Base-by-base conservation (phyloP, 2,888 invertebrate species). In the Eilema caniola region DNA sequence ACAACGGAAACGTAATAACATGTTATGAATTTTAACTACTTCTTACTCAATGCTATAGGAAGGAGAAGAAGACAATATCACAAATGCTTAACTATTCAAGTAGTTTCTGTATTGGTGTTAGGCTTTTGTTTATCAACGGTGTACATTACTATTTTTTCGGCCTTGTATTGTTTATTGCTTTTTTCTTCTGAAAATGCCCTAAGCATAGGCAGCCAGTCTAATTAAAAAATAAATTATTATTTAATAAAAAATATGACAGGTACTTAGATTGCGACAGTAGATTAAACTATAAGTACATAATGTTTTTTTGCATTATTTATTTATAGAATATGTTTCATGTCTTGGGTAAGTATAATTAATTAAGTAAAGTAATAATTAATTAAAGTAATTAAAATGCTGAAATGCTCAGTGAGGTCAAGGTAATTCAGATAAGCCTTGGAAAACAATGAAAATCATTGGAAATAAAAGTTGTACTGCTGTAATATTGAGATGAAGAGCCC, bases 1-100 rank as follows among this genome's bases (percentile, higher is more conserved):
- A 86, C 84, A 92, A 89, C 93, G 95, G 95, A 95, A 93, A 92
- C 88, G 88, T 88, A 90, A 87, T 89, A 90, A 89, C 92, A 91
- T 90, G 93, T 80, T 89, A 86, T 89, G 93, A 92, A 93, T 94
- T 89, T 89, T 85, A 91, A 93, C 85, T 88, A 89, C 86, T 81
- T 78, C 67, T 65, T 37, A 75, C 77, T 74, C 76, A 57, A 78
- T 77, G 79, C 78, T 79, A 78, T 75, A 66, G 75, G 56, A 72
- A 71, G 57, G 69, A 61, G 71, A 56, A 67, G 16, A 59, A 70
- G 63, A 63, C 62, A 66, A 62, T 37, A 53, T 31, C 23, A 64
- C 63, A 56, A 69, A 70, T 33, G 47, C 10, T 59, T 64, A 66
- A 25, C 25, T 33, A n/a, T 65, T 60, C 31, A 62, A 66, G 65